Base-by-base conservation (phyloP, 2,113 vertebrate species). In the Nannobrachium achirus region DNA sequence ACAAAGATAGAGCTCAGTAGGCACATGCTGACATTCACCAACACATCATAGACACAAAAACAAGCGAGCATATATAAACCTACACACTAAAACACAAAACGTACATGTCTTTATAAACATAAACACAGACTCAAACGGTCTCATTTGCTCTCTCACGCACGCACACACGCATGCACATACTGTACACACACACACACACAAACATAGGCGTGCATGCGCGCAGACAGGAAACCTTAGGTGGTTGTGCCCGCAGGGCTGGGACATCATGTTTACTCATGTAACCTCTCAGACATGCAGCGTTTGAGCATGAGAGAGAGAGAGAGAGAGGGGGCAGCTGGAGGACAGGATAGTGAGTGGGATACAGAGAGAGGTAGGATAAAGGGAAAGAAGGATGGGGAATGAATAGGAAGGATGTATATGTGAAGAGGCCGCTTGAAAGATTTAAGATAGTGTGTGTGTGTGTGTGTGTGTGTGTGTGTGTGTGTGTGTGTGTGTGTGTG, bases 241-340 rank as follows among this genome's bases (percentile, higher is more conserved):
- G 51, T 46, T 18, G 20, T 46, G 8, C 56, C 65, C 59, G 55
- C 42, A 49, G 57, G 74, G 40, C 19, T 66, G 2, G 7, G 45
- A 52, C 38, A 39, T 84, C 10, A 33, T 66, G 64, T 15, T 77
- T 63, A 19, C 49, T 60, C 33, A 55, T 46, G 53, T 72, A 46
- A 69, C 62, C 40, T 74, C 13, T 44, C 45, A 18, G 46, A 16
- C 20, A 8, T 39, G 14, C 7, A n/a, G 19, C 25, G 10, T 56
- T 7, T 56, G 55, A 38, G 33, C 5, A 38, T 10, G 4, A 39
- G 25, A 10, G 52, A n/a, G 48, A n/a, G n/a, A n/a, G n/a, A n/a
- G n/a, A n/a, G n/a, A n/a, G n/a, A n/a, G n/a, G n/a, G 48, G 14
- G 14, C 8, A 52, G 50, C 18, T 19, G 8, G 15, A 16, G 19